Conservation (phyloP, 2,113 vertebrate species). For the Gadus macrocephalus region DNA sequence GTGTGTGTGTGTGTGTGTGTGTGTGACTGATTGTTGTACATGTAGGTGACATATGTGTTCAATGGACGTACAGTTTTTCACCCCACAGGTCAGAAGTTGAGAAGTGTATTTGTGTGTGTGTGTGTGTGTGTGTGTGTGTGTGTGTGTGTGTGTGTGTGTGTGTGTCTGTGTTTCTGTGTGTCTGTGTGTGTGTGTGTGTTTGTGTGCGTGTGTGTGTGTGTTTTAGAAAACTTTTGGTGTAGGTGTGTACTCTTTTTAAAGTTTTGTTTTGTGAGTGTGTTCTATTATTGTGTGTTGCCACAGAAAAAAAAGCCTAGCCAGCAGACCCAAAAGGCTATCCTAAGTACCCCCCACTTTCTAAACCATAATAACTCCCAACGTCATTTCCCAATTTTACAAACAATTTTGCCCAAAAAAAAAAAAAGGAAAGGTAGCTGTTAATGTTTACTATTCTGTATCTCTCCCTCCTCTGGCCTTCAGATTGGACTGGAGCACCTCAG, state of each 20-base stretch:
- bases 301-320: too few species aligned
- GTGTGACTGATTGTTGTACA: constrained; percentile 4
- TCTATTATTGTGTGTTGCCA: too few species aligned
- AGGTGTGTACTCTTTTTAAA: too few species aligned
- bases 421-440: background rate
- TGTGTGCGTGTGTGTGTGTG: background rate
- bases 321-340: too few species aligned
- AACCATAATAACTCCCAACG: too few species aligned
- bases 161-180: background rate
- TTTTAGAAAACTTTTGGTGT: too few species aligned
- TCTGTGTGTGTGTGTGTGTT: background rate
- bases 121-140: background rate
- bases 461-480: constrained; percentile 11
- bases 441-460: constrained; percentile 27
- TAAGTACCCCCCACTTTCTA: too few species aligned
- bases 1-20: constrained; percentile 19
- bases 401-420: too few species aligned
- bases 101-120: background rate
- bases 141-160: background rate
- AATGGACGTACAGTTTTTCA: constrained; percentile 10
- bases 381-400: too few species aligned
- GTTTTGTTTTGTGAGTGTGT: too few species aligned
- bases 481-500: constrained; percentile 15
- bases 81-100: constrained; percentile 2
- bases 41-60: background rate